Base-by-base conservation (phyloP, 2,797 vertebrate species). In the Nannoperca obscura region DNA sequence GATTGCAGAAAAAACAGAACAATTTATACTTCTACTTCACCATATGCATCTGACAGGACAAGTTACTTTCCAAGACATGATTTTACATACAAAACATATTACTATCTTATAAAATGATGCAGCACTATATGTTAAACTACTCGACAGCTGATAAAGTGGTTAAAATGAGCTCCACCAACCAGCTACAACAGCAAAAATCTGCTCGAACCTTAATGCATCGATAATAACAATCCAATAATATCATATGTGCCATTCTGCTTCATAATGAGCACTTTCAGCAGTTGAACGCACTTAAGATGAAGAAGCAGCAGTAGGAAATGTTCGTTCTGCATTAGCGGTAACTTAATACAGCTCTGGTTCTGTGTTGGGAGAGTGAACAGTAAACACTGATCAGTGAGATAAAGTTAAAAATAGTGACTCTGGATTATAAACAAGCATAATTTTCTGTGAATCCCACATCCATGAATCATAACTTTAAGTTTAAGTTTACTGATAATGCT, bases 301-400 rank as follows among this genome's bases (percentile, higher is more conserved):
- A 76, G 52, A 11, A 68, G 74, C 24, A 30, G 20, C 38, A 59
- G 34, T n/a, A 58, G 74, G 77, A 79, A 74, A 81, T 71, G 55
- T 50, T 74, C 38, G 9, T 10, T 71, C 70, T 57, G 20, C 72
- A 65, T 82, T 65, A 66, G 72, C 46, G 36, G 76, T 65, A 78
- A 81, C 61, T 60, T 70, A 65, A 63, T 73, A 46, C 53, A 67
- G 69, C 61, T 78, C 20, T 55, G 61, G 32, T 46, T 52, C 5
- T 1, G 27, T 17, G 59, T 58, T 50, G 54, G 20, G 47, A 54
- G 36, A 49, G 2, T 7, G 46, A 59, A 38, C 52, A 13, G 69
- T 42, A 57, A 76, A 72, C 52, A 20, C 52, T 22, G 50, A 59
- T 58, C 32, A 59, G 4, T 63, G 59, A 64, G 3, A 40, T 11